phyloP scores from a whole-genome alignment of 1,140 invertebrate genomes.

The Cheumatopsyche charites region DNA sequence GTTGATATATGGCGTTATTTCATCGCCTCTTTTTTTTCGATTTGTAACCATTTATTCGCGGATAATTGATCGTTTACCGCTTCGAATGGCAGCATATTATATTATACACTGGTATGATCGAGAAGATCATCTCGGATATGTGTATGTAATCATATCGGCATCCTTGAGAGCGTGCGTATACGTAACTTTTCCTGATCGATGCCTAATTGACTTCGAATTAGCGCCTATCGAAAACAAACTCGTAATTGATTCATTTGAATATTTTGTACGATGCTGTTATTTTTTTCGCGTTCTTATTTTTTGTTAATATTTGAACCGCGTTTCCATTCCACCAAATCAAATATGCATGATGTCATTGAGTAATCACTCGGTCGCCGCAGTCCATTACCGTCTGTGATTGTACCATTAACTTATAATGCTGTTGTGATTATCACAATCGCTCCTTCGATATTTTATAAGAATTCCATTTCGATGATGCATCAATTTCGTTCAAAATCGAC shows the following conservation, averaged over 20 bases:
- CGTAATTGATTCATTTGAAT: constrained; percentile 31
- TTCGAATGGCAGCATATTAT: constrained; percentile 5
- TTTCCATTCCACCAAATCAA: constrained; percentile 17
- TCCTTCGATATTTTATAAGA: constrained; percentile 10
- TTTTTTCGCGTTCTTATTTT: background rate
- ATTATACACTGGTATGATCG: constrained; percentile 1
- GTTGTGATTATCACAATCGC: constrained; percentile 22
- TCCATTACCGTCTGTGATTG: constrained; percentile 25
- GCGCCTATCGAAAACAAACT: background rate
- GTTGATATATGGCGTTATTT: constrained; percentile 1
- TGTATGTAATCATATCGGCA: constrained; percentile 27
- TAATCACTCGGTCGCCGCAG: constrained; percentile 22
- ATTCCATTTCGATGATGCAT: background rate
- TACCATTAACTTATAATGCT: constrained; percentile 26
- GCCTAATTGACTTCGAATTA: constrained; percentile 31
- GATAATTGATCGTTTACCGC: constrained; percentile 32
- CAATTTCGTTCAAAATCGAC: too few species aligned
- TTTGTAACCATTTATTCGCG: constrained; percentile 11
- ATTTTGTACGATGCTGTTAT: background rate
- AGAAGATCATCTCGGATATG: constrained; percentile 14
- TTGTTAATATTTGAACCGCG: background rate
- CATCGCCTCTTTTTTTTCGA: background rate
- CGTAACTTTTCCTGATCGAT: constrained; percentile 24
- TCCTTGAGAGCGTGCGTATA: constrained; percentile 19
- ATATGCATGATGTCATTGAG: constrained; percentile 30